A percentile compares a stretch with the other conserved stretches of the same genome.
Conservation (phyloP, 2,113 vertebrate genomes). For the Pluvianellus socialis region DNA sequence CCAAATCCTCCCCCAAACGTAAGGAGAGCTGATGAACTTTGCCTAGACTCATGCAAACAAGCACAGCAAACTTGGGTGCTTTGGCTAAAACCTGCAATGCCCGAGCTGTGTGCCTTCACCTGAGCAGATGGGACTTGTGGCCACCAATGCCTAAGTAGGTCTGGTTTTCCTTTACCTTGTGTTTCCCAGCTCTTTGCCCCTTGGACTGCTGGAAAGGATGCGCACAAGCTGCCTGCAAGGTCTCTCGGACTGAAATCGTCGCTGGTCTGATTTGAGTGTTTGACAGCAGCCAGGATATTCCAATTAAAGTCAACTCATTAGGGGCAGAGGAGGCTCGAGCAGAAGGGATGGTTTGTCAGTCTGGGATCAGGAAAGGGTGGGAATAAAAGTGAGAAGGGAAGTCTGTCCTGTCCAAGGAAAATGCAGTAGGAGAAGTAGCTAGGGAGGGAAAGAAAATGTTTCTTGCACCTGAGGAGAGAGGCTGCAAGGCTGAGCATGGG, state of each 20-base stretch:
- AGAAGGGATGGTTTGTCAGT: neutral
- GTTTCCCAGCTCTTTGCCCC: neutral
- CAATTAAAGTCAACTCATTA: neutral
- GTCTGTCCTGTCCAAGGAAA: neutral
- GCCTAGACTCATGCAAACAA: neutral
- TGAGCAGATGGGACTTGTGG: neutral
- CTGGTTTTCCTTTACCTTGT: neutral
- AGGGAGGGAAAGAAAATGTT: neutral
- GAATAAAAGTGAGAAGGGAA: neutral
- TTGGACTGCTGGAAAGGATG: neutral
- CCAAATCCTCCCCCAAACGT: neutral
- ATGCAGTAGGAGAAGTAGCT: neutral
- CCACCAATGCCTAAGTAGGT: too few relatives aligned
- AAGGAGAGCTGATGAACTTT: neutral
- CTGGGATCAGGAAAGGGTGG: neutral
- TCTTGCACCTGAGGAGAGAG: neutral
- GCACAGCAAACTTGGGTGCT: neutral
- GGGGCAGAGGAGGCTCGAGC: neutral
- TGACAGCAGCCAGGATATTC: neutral
- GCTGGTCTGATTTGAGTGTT: neutral
- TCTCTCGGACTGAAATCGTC: neutral
- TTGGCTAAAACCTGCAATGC: neutral
- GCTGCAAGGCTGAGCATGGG: neutral
- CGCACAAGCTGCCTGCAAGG: neutral
- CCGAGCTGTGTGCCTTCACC: neutral